Base-by-base conservation (phyloP, 2,113 vertebrate species). In the Chascanopsetta lugubris region DNA sequence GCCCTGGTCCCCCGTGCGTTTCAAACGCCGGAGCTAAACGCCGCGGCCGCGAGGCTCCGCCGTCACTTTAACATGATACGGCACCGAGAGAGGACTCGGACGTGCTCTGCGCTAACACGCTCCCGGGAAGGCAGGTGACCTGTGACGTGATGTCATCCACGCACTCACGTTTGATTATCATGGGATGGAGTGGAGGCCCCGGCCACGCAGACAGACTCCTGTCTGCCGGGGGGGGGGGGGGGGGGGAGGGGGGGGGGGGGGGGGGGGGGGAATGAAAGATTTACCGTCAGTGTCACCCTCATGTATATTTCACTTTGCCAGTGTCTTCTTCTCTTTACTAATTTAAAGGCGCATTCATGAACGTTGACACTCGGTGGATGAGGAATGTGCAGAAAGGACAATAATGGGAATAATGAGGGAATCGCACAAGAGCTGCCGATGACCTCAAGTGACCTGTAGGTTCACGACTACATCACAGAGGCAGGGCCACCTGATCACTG, bases 11-110 rank as follows among this genome's bases (percentile, higher is more conserved):
- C 59, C 56, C 72, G 34, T 71, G 47, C 30, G 46, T 80, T 79
- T 78, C 47, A 66, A 75, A 77, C 53, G 60, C 61, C 61, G 61
- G 59, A 55, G 42, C 34, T 61, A 55, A 72, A 56, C 25, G 15
- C 12, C 54, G 29, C 40, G 22, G 53, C 66, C 46, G 36, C 34
- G 11, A 26, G 13, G 17, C 55, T 56, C 6, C 3, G 1, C 47
- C 40, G 7, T 75, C 50, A 43, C 65, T 34, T 42, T 61, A 50
- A 68, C 64, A 24, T 49, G 63, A 82, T 77, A 54, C 6, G 55
- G 29, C 68, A 56, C 65, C 29, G 59, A 47, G 54, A 55, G 49
- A 59, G 36, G 47, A 64, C 51, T 59, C 40, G 13, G 21, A 54
- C 4, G 47, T 36, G 50, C 43, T 38, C 68, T 27, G 34, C 51